Percentiles rank a stretch among this genome's conserved stretches.
Evolutionary conservation across 2,888 invertebrate genomes (phyloP).

Genomic region (Tipula confusa): DNA sequence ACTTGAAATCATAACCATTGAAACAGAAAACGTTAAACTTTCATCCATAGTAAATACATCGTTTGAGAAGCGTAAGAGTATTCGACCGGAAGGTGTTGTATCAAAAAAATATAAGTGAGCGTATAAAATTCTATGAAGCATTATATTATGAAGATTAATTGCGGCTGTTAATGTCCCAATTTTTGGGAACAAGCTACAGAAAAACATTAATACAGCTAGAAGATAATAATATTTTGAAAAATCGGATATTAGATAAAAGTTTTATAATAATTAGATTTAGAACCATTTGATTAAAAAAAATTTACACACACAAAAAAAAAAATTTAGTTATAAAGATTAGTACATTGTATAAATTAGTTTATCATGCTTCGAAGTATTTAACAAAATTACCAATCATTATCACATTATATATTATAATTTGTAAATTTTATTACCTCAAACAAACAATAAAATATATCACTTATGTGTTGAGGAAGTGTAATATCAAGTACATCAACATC

Average conservation of each 20-base stretch:
- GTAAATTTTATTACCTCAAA: conserved; percentile 56
- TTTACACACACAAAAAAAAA: not conserved
- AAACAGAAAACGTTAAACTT: conserved; percentile 53
- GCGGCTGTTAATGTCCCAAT: conserved; percentile 53
- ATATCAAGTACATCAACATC: conserved; percentile 51
- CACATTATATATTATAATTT: not conserved
- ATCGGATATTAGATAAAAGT: not conserved
- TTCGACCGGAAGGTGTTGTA: conserved; percentile 70
- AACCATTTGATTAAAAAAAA: not conserved
- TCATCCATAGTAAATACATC: conserved; percentile 59
- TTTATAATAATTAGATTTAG: not conserved
- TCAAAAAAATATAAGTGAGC: conserved; percentile 63
- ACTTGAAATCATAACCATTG: conserved; percentile 56
- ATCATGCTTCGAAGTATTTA: not conserved
- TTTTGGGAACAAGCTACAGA: conserved; percentile 63
- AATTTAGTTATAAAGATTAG: not conserved
- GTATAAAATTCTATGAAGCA: conserved; percentile 52
- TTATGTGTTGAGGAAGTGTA: conserved; percentile 50
- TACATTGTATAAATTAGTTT: not conserved
- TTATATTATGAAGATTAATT: conserved; percentile 45
- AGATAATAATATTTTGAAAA: conserved; percentile 49
- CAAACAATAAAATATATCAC: conserved; percentile 56
- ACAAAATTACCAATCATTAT: not conserved
- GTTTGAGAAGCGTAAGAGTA: conserved; percentile 63
- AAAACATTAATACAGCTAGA: conserved; percentile 65